These are phyloP conservation scores for Dasypolia templi DNA, from an alignment of 2,888 invertebrate species.

Conservation along the genomic window DNA sequence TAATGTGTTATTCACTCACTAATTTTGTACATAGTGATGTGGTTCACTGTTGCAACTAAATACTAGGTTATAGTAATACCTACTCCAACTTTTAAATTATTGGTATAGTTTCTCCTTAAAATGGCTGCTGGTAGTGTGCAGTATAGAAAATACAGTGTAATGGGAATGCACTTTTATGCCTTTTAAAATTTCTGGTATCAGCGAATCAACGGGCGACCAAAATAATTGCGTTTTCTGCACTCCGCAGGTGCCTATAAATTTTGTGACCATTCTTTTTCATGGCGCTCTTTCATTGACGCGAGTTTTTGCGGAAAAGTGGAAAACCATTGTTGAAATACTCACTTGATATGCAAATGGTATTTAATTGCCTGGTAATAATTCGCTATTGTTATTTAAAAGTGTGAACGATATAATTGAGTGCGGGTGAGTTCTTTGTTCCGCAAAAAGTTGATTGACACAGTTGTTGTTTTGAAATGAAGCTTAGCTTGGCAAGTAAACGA, in stretches of 20 bases:
- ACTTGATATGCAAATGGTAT: slow-evolving; percentile 26
- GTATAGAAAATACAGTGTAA: neutral
- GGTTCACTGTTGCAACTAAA: slow-evolving; percentile 3
- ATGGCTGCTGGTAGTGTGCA: neutral
- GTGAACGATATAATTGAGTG: neutral
- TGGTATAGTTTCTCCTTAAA: neutral
- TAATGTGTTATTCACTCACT: neutral
- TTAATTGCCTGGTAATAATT: slow-evolving; percentile 47
- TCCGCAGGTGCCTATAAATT: slow-evolving; percentile 22
- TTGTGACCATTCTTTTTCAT: slow-evolving; percentile 10
- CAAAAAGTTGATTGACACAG: neutral
- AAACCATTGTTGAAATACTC: slow-evolving; percentile 25
- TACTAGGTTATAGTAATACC: slow-evolving; percentile 6
- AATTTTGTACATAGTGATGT: slow-evolving; percentile 4
- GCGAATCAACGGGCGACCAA: slow-evolving; percentile 23
- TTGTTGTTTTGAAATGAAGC: neutral
- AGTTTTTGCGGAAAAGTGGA: slow-evolving; percentile 32
- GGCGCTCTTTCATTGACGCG: slow-evolving; percentile 8
- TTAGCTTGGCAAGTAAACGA: neutral
- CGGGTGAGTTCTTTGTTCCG: neutral
- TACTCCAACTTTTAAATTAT: neutral
- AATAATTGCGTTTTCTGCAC: slow-evolving; percentile 24
- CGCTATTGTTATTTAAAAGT: slow-evolving; percentile 21
- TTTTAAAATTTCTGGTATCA: slow-evolving; percentile 13
- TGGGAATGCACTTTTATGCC: slow-evolving; percentile 5